These are phyloP conservation scores for Batillaria attramentaria DNA, from an alignment of 1,140 invertebrate species.

Conservation along the genomic window DNA sequence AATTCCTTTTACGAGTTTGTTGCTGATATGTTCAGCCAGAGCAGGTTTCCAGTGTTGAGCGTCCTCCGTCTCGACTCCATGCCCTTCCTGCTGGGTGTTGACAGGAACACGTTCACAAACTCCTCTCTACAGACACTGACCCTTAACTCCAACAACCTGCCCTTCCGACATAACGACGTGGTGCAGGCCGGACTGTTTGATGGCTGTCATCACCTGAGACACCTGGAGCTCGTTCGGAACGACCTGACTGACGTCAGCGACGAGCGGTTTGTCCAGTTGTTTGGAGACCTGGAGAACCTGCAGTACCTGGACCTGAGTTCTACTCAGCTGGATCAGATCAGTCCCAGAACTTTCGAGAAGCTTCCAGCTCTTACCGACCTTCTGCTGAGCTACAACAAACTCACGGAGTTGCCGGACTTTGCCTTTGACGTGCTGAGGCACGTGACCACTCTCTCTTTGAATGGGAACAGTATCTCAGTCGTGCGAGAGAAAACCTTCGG, in stretches of 20 bases:
- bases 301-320: background rate
- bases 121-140: background rate
- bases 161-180: no score
- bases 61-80: background rate
- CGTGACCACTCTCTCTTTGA: background rate
- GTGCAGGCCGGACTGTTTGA: background rate
- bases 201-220: background rate
- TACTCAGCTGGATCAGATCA: no score
- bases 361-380: background rate
- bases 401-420: background rate
- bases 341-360: background rate
- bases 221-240: background rate
- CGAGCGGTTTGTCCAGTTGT: background rate
- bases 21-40: background rate
- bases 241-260: background rate
- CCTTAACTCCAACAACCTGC: background rate
- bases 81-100: no score
- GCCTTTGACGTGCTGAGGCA: slow-evolving; percentile 20
- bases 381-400: background rate
- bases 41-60: no score
- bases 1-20: background rate
- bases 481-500: background rate
- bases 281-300: background rate
- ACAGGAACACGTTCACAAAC: background rate
- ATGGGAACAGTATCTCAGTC: background rate